A percentile compares a stretch with the other conserved stretches of the same genome.
Conservation (phyloP, 2,797 vertebrate species). For the Tympanoctomys barrerae region DNA sequence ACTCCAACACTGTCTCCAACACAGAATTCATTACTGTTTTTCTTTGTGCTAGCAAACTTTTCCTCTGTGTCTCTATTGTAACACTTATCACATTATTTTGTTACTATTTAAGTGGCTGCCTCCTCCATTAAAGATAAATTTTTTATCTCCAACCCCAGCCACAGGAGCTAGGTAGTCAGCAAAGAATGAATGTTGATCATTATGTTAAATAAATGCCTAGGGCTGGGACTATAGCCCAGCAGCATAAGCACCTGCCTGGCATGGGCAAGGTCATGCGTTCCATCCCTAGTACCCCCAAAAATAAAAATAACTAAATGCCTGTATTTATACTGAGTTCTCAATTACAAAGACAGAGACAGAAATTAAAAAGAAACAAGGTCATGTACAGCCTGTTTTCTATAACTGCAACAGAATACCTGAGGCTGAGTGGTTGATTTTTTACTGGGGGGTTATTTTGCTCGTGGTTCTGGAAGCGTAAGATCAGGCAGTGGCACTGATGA, state of each 20-base stretch:
- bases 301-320: background rate
- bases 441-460: background rate
- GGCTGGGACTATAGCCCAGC: no score
- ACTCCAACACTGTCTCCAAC: background rate
- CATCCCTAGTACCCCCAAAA: no score
- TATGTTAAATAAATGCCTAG: background rate
- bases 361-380: background rate
- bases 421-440: background rate
- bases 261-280: no score
- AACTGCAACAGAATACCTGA: background rate
- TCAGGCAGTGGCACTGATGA: background rate
- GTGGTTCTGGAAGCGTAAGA: background rate
- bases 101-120: conserved; percentile 52
- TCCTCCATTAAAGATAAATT: conserved; percentile 31
- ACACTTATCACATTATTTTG: conserved; percentile 30
- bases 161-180: conserved; percentile 16
- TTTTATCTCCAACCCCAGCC: conserved; percentile 1
- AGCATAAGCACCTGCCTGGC: no score
- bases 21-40: background rate
- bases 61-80: background rate
- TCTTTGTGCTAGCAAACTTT: conserved; percentile 20
- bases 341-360: background rate
- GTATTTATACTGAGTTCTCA: background rate
- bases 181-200: conserved; percentile 38
- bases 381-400: background rate